A percentile compares a stretch with the other conserved stretches of the same genome.
Evolutionary conservation across 1,140 invertebrate species (phyloP).

Genomic region (Drosophila suzukii): DNA sequence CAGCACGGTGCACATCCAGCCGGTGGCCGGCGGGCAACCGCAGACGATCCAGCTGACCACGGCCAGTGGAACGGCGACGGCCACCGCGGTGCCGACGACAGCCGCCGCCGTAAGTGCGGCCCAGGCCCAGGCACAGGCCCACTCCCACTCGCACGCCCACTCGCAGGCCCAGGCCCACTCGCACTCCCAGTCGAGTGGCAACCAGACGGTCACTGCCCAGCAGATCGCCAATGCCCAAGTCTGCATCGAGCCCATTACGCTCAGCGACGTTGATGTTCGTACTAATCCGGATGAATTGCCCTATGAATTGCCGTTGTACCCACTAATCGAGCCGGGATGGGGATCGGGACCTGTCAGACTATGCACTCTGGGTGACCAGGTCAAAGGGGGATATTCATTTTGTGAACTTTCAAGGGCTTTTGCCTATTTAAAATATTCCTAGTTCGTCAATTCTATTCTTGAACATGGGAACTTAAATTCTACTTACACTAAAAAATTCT

Average conservation of each 20-base stretch:
- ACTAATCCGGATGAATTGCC: constrained; percentile 69
- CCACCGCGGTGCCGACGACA: constrained; percentile 82
- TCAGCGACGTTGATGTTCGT: constrained; percentile 89
- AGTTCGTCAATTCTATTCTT: too few relatives aligned
- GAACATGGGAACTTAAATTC: too few relatives aligned
- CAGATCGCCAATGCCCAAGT: constrained; percentile 88
- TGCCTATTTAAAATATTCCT: too few relatives aligned
- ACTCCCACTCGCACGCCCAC: neutral
- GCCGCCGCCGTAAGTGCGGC: constrained; percentile 84
- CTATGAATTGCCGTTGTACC: constrained; percentile 40
- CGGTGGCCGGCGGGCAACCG: constrained; percentile 56
- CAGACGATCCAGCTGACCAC: constrained; percentile 71
- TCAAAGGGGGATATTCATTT: too few relatives aligned
- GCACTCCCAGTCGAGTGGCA: constrained; percentile 66
- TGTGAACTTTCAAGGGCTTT: too few relatives aligned
- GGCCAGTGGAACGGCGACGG: constrained; percentile 70
- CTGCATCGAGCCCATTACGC: constrained; percentile 89
- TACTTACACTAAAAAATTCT: too few relatives aligned
- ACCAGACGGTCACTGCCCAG: constrained; percentile 84
- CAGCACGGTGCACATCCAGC: constrained; percentile 67
- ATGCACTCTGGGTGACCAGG: neutral
- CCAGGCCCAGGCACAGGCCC: constrained; percentile 15
- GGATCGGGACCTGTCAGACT: neutral
- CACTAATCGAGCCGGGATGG: constrained; percentile 25
- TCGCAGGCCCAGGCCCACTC: neutral